A percentile compares a stretch with the other conserved stretches of the same genome.
Evolutionary conservation across 1,140 invertebrate genomes (phyloP).

Genomic region (Apis dorsata): DNA sequence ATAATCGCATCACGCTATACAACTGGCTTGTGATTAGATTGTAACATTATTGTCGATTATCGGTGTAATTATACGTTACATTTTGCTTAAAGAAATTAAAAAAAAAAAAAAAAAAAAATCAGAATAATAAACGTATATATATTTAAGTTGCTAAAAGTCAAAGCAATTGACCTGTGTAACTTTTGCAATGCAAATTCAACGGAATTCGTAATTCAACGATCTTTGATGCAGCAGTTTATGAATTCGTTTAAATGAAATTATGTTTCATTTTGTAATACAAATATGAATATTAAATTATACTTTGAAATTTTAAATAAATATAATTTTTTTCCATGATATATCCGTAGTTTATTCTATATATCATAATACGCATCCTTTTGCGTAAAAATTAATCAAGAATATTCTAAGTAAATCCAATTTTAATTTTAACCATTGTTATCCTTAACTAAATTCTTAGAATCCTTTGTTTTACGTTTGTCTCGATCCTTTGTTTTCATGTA

Average conservation of each 20-base stretch:
- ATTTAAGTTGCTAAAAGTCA: background rate
- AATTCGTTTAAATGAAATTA: background rate
- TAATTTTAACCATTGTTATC: background rate
- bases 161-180: background rate
- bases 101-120: background rate
- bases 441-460: background rate
- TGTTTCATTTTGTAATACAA: background rate
- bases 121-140: background rate
- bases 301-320: background rate
- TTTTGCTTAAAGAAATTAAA: background rate
- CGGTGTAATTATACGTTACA: background rate
- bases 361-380: too few relatives aligned
- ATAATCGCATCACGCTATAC: background rate
- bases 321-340: background rate
- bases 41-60: background rate
- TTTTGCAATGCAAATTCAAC: background rate
- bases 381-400: too few relatives aligned
- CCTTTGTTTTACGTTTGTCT: background rate
- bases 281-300: background rate
- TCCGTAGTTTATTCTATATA: background rate
- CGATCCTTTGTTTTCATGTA: background rate
- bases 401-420: background rate
- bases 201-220: background rate
- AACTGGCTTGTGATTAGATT: background rate
- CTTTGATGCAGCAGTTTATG: background rate